phyloP scores from a whole-genome alignment of 2,113 vertebrate species.

The Alethe diademata region DNA sequence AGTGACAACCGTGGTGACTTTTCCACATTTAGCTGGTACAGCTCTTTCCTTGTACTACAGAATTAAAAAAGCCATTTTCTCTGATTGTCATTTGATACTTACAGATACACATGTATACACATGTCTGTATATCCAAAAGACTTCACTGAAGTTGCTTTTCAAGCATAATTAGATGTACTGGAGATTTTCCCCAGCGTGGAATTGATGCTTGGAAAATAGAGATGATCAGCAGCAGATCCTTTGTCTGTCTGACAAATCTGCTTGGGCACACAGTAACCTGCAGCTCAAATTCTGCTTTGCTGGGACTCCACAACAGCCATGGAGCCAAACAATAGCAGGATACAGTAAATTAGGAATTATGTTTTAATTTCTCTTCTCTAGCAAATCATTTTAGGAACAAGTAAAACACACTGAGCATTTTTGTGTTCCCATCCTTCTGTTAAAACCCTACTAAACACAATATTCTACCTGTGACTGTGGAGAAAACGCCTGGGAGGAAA shows the following conservation, averaged over 20 bases:
- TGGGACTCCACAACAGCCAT: not conserved
- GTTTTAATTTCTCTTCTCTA: not conserved
- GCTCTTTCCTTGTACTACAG: not conserved
- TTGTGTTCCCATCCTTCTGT: not conserved
- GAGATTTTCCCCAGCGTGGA: not conserved
- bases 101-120: not conserved
- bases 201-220: not conserved
- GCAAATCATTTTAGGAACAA: not conserved
- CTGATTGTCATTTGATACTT: not conserved
- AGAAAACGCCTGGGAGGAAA: rapidly evolving
- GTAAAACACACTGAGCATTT: not conserved
- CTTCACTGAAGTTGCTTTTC: not conserved
- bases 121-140: not conserved
- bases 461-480: not conserved
- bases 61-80: not conserved
- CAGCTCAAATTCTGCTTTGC: not conserved
- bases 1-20: not conserved
- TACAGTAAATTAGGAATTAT: not conserved
- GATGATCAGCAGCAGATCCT: not conserved
- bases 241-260: not conserved
- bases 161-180: not conserved
- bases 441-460: not conserved
- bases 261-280: not conserved
- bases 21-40: not conserved
- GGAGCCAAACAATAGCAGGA: not conserved